These are phyloP conservation scores for Brachypteracias leptosomus DNA, from an alignment of 2,113 vertebrate species.

Conservation along the genomic window DNA sequence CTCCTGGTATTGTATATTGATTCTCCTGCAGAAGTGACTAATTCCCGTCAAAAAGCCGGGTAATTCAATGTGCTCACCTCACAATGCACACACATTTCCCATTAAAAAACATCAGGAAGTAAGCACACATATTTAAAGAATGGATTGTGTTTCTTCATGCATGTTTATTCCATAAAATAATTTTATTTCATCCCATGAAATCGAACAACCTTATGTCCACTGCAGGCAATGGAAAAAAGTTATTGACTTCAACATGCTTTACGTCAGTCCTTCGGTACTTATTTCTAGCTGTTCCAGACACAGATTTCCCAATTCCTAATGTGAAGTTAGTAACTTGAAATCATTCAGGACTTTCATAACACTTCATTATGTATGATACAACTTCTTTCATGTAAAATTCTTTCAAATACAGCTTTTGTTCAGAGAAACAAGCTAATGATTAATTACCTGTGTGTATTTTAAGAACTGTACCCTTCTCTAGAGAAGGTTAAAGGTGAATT, in stretches of 20 bases:
- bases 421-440: not conserved
- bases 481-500: conserved; percentile 1
- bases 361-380: conserved; percentile 43
- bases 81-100: not conserved
- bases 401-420: conserved; percentile 22
- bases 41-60: not conserved
- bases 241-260: not conserved
- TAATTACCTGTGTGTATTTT: not conserved
- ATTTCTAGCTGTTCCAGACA: not conserved
- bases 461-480: not conserved
- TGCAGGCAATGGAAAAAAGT: not conserved
- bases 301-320: not conserved
- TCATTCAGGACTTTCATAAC: conserved; percentile 5
- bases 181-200: not conserved
- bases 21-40: not conserved
- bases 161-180: conserved; percentile 34
- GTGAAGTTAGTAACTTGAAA: conserved; percentile 7
- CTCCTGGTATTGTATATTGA: not conserved
- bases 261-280: not conserved
- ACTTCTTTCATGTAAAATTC: conserved; percentile 11
- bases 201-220: not conserved
- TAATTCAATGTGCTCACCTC: not conserved
- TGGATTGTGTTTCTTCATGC: not conserved
- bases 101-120: not conserved
- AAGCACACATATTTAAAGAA: not conserved